Evolutionary conservation across 2,888 invertebrate genomes (phyloP).

Genomic region (Galerucella nymphaeae): DNA sequence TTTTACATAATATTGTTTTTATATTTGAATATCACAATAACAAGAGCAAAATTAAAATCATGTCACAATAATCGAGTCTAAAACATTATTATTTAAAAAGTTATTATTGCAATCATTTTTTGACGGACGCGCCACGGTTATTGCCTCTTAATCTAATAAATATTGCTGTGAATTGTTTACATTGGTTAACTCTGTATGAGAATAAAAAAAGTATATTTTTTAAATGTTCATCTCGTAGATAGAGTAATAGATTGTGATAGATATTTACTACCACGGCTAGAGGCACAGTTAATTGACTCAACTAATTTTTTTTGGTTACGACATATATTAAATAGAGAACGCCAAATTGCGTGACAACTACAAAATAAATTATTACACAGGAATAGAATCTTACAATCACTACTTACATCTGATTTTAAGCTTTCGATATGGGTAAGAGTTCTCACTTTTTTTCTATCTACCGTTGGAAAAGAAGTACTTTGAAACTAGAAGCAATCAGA

Average conservation of each 20-base stretch:
- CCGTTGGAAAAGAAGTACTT: constrained; percentile 21
- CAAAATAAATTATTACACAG: constrained; percentile 62
- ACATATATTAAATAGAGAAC: constrained; percentile 63
- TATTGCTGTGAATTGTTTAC: not conserved
- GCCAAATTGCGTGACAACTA: constrained; percentile 61
- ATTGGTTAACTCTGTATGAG: not conserved
- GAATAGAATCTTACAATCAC: constrained; percentile 47
- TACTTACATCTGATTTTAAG: constrained; percentile 30
- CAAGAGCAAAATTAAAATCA: too few species aligned
- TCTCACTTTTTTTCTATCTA: constrained; percentile 10
- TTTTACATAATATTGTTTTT: too few species aligned
- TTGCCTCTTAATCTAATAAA: too few species aligned
- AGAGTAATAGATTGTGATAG: constrained; percentile 56
- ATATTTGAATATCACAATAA: too few species aligned
- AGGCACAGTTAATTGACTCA: constrained; percentile 76
- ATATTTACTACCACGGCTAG: constrained; percentile 65
- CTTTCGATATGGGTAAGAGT: constrained; percentile 27
- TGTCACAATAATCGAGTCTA: too few species aligned
- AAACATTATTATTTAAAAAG: too few species aligned
- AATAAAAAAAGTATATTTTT: not conserved
- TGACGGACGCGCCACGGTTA: too few species aligned
- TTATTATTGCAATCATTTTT: too few species aligned
- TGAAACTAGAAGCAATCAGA: not conserved
- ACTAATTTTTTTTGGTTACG: constrained; percentile 67
- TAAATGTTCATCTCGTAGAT: constrained; percentile 5